These are phyloP conservation scores for Sus scrofa DNA, from an alignment of 2,113 vertebrate genomes.

Conservation along the genomic window DNA sequence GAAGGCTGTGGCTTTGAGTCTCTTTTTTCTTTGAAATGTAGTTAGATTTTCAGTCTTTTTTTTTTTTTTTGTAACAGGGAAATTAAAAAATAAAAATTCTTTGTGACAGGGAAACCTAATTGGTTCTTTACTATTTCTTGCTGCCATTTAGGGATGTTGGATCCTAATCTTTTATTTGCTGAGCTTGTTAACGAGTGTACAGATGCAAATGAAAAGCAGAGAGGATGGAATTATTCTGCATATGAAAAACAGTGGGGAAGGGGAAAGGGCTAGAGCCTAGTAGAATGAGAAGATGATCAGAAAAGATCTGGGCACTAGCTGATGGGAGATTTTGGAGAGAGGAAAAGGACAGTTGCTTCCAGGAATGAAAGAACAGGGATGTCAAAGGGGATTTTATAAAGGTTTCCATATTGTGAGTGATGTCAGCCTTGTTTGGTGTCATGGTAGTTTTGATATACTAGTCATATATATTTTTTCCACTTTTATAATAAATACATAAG, in stretches of 20 bases:
- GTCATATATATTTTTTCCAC: neutral
- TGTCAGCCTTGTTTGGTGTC: neutral
- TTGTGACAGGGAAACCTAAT: conserved; percentile 30
- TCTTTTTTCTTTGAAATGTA: neutral
- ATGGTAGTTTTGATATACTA: neutral
- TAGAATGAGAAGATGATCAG: neutral
- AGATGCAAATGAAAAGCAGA: conserved; percentile 56
- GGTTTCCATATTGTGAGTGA: neutral
- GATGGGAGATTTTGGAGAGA: neutral
- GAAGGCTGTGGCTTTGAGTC: neutral
- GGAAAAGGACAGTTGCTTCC: neutral
- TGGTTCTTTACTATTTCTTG: conserved; percentile 55
- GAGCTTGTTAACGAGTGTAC: conserved; percentile 19
- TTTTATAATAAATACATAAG: conserved; percentile 17
- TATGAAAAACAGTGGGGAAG: conserved; percentile 8
- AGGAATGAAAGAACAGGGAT: neutral
- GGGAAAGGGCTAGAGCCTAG: neutral
- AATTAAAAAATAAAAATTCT: conserved; percentile 46
- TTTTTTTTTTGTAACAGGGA: neutral
- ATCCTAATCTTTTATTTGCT: conserved; percentile 63
- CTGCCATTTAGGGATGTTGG: conserved; percentile 51
- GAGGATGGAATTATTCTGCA: conserved; percentile 49
- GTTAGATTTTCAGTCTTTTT: conserved; percentile 16
- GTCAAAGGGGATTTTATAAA: conserved; percentile 22
- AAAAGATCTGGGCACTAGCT: neutral